phyloP scores from a whole-genome alignment of 1,140 invertebrate genomes.

The Drosophila sproati region DNA sequence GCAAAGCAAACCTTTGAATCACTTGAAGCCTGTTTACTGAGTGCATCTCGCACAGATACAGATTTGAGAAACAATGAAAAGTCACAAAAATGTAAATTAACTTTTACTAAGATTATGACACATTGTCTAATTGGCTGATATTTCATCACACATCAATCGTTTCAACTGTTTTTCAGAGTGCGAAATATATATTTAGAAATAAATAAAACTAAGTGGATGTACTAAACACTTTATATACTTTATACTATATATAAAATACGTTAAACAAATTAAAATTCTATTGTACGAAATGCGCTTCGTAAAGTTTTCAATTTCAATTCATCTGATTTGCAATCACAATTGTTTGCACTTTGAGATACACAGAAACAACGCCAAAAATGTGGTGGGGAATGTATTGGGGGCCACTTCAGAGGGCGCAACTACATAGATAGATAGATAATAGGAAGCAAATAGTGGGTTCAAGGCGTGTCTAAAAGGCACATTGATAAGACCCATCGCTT shows the following conservation, averaged over 20 bases:
- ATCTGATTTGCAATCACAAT: constrained; percentile 40
- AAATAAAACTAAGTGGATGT: too few species aligned
- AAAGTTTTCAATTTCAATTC: background rate
- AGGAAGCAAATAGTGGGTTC: constrained; percentile 35
- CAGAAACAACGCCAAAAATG: constrained; percentile 20
- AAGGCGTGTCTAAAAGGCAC: constrained; percentile 29
- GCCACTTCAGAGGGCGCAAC: constrained; percentile 45
- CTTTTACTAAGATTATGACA: too few species aligned
- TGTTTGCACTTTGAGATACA: constrained; percentile 67
- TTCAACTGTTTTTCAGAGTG: too few species aligned
- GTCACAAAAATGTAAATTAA: background rate
- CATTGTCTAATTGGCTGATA: too few species aligned
- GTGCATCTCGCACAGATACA: constrained; percentile 14
- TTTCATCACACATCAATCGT: too few species aligned
- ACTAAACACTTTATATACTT: too few species aligned
- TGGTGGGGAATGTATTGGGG: constrained; percentile 21
- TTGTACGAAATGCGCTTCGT: background rate
- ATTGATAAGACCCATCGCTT: constrained; percentile 55
- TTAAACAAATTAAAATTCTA: background rate
- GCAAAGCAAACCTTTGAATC: background rate
- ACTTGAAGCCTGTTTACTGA: constrained; percentile 6
- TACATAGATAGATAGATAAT: constrained; percentile 48
- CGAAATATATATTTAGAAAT: too few species aligned
- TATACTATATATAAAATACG: too few species aligned
- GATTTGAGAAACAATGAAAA: constrained; percentile 24